phyloP scores from a whole-genome alignment of 2,113 vertebrate genomes.

The Oriolus oriolus region DNA sequence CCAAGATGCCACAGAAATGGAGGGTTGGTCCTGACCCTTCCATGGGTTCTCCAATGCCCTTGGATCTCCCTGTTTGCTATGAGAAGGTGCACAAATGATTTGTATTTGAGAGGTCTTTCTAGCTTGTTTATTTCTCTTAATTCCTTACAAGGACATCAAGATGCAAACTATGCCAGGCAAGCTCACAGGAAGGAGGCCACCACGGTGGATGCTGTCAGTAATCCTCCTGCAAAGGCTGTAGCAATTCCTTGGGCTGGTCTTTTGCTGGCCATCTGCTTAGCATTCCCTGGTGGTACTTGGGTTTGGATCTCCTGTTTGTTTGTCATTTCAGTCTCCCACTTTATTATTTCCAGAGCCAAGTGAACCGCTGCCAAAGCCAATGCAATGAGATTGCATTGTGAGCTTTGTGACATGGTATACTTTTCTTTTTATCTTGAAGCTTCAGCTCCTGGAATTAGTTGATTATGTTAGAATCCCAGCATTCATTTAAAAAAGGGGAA shows the following conservation, averaged over 20 bases:
- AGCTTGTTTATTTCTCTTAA: background rate
- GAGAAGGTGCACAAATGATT: background rate
- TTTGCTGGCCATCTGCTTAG: constrained; percentile 48
- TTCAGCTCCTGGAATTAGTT: constrained; percentile 54
- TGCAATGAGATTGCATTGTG: constrained; percentile 62
- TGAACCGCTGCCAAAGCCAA: constrained; percentile 46
- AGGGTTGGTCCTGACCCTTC: background rate
- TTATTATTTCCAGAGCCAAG: constrained; percentile 63
- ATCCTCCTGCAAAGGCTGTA: background rate
- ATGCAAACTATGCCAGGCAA: background rate
- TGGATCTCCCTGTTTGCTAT: background rate
- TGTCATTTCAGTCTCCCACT: constrained; percentile 57
- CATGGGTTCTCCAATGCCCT: background rate
- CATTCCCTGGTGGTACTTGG: constrained; percentile 46
- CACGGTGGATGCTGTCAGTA: background rate
- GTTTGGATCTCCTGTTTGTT: constrained; percentile 50
- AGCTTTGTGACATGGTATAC: constrained; percentile 44
- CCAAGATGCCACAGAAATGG: background rate
- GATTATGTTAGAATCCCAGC: constrained; percentile 11
- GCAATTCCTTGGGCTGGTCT: constrained; percentile 17
- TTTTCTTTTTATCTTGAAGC: constrained; percentile 45
- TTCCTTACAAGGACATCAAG: background rate
- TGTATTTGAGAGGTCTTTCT: background rate
- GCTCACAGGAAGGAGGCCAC: background rate
- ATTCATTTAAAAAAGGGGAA: background rate